phyloP scores from a whole-genome alignment of 2,797 vertebrate species.

The Anniella stebbinsi region DNA sequence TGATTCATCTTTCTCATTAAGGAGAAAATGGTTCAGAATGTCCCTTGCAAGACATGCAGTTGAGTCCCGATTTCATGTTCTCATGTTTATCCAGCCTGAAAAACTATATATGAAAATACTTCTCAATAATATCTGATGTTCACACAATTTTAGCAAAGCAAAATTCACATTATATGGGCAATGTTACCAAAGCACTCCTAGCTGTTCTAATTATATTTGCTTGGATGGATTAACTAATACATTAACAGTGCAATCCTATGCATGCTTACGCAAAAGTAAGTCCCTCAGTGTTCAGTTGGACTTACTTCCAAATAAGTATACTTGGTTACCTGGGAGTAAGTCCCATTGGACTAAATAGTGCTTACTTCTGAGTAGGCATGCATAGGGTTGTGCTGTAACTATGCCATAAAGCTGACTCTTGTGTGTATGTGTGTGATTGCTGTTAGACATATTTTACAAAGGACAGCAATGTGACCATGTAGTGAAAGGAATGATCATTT shows the following conservation, averaged over 20 bases:
- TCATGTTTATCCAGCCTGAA: conserved; percentile 36
- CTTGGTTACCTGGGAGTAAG: too few species aligned
- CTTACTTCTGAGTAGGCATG: too few species aligned
- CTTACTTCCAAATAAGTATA: too few species aligned
- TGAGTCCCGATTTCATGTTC: conserved; percentile 45
- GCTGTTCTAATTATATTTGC: conserved; percentile 54
- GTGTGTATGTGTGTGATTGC: neutral
- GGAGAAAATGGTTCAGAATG: conserved; percentile 47
- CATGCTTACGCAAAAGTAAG: neutral
- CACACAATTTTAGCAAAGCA: conserved; percentile 41
- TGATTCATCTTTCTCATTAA: conserved; percentile 48
- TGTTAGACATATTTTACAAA: neutral
- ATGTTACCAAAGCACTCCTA: conserved; percentile 44
- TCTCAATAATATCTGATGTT: conserved; percentile 18
- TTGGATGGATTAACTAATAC: neutral
- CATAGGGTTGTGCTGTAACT: too few species aligned
- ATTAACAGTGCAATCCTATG: neutral
- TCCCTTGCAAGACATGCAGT: conserved; percentile 43
- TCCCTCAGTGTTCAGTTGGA: too few species aligned
- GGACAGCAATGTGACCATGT: neutral
- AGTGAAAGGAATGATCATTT: neutral
- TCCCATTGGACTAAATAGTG: too few species aligned
- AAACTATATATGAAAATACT: conserved; percentile 52
- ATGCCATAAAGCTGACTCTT: too few species aligned
- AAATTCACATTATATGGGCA: conserved; percentile 39